Conservation (phyloP, 2,797 vertebrate species). For the Myotis planiceps region DNA sequence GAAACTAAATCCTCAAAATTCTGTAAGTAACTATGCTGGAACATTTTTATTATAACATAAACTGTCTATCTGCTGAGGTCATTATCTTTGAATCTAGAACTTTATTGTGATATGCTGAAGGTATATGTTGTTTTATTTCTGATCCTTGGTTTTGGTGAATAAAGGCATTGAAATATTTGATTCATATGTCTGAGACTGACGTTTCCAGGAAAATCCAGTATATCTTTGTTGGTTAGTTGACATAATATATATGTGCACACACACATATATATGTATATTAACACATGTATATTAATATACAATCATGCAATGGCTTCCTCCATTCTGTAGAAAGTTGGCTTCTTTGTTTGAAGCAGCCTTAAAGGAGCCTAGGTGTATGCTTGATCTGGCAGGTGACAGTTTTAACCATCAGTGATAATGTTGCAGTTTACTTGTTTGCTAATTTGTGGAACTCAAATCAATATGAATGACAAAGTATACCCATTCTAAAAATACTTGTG, state of each 20-base stretch:
- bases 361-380: background rate
- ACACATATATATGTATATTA: background rate
- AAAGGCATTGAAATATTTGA: background rate
- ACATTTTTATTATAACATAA: background rate
- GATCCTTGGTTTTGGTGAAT: background rate
- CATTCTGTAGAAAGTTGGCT: rapidly evolving
- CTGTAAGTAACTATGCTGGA: slow-evolving; percentile 87
- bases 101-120: background rate
- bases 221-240: background rate
- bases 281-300: background rate
- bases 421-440: background rate
- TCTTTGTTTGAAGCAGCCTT: background rate
- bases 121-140: background rate
- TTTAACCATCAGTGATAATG: background rate
- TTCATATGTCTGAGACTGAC: background rate
- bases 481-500: background rate
- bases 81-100: background rate
- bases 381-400: background rate
- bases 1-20: slow-evolving; percentile 93
- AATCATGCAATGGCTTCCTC: background rate
- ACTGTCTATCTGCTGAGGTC: background rate
- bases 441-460: background rate
- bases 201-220: background rate
- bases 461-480: background rate
- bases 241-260: no score